Evolutionary conservation across 2,113 vertebrate species (phyloP).

Genomic region (Vireo altiloquus): DNA sequence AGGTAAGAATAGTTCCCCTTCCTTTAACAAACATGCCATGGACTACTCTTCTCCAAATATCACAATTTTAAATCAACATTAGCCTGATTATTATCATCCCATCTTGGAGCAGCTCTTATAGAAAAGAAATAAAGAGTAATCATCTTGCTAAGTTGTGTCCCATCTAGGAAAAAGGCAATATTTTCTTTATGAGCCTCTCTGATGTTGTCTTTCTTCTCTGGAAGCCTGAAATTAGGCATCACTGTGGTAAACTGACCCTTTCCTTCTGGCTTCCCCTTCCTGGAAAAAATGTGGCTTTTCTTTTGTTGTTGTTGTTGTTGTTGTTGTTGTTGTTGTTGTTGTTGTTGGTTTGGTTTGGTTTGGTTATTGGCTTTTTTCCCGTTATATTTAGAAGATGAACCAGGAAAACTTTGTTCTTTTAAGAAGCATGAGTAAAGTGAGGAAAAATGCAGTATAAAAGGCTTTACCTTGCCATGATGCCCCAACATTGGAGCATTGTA

Average conservation of each 20-base stretch:
- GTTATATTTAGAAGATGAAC: background rate
- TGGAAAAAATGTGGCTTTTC: no score
- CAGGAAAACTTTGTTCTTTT: background rate
- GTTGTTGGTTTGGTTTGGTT: no score
- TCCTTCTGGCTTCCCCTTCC: background rate
- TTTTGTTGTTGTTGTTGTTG: no score
- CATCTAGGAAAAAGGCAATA: background rate
- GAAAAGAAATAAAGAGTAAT: background rate
- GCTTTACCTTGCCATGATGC: background rate
- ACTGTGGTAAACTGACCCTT: rapidly evolving
- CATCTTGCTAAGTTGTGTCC: background rate
- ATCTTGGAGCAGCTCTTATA: background rate
- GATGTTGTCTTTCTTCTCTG: background rate
- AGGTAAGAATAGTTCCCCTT: background rate
- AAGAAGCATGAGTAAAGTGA: background rate
- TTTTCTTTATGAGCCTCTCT: background rate
- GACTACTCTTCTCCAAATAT: background rate
- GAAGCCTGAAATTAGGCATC: background rate
- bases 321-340: no score
- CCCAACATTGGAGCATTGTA: background rate
- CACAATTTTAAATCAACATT: background rate
- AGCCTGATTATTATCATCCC: background rate
- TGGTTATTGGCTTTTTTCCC: no score
- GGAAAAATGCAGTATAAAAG: background rate
- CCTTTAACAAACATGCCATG: rapidly evolving